phyloP scores from a whole-genome alignment of 2,113 vertebrate species.

The Columba livia region DNA sequence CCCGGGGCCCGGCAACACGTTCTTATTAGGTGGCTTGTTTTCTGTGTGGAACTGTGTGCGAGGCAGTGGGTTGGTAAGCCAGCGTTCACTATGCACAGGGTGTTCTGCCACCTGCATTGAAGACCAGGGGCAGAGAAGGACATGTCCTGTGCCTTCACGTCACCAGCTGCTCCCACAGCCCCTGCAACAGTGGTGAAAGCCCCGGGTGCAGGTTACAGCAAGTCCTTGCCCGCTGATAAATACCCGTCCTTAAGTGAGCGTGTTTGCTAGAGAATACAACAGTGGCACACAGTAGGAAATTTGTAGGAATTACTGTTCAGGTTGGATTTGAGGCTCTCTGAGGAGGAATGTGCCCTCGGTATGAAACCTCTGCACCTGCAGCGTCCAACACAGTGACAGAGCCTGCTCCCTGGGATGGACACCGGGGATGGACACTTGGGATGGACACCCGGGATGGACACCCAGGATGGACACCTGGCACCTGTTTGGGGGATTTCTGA shows the following conservation, averaged over 20 bases:
- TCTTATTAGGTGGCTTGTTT: background rate
- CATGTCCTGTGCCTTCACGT: fast-evolving
- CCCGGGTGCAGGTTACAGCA: fast-evolving
- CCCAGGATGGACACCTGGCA: too few relatives aligned
- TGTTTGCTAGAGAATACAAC: background rate
- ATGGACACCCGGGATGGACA: too few relatives aligned
- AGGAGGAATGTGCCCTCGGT: background rate
- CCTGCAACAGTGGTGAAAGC: background rate
- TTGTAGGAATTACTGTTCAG: background rate
- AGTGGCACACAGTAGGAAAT: background rate
- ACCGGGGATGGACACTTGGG: too few relatives aligned
- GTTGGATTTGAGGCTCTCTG: background rate
- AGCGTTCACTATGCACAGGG: fast-evolving
- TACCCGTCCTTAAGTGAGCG: fast-evolving
- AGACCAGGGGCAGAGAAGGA: background rate
- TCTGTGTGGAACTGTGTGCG: background rate
- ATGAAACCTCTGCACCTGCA: too few relatives aligned
- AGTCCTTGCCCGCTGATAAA: background rate
- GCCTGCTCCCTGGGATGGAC: too few relatives aligned
- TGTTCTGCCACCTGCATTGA: background rate
- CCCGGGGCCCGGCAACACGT: background rate
- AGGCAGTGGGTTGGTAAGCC: background rate
- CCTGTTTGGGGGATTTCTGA: background rate
- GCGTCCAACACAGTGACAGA: too few relatives aligned
- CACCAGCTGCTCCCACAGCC: background rate